Evolutionary conservation across 2,797 vertebrate species (phyloP), one percentile per base, ranked within the genome.

Genomic region (Pempheris klunzingeri): DNA sequence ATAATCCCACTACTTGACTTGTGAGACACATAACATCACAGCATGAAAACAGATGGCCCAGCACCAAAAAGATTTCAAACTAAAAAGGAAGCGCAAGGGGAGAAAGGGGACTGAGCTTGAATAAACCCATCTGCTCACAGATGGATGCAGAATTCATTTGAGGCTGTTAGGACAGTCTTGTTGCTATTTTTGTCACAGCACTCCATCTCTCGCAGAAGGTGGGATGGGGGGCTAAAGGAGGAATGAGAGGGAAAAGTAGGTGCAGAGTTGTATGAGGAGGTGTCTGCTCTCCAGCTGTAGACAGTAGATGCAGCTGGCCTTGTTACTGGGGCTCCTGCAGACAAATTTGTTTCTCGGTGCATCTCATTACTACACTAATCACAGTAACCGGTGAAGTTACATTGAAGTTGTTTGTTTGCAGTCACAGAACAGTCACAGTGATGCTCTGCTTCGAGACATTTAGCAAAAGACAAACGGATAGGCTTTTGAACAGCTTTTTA

Each of bases 61-160:
- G 69, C 77, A 64, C 76, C 84, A 71, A 74, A 88, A 84, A 77
- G 72, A 91, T 84, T 83, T 88, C 66, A 57, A 82, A 83, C 68
- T 70, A 69, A 65, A 89, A 88, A 87, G 70, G 74, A 81, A 85
- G 64, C 58, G 67, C 17, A 66, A 73, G 10, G n/a, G 22, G 34
- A 46, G 63, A 14, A 12, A 18, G 44, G 32, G 28, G 55, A 41
- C 39, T 0, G 15, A 61, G 76, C 84, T 85, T 71, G 75, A 87
- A 88, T 82, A 68, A 87, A 87, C 80, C 92, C 90, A 89, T 91
- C 90, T 90, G 89, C 67, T 84, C 80, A 59, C 87, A 85, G 84
- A 91, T 83, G 75, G 86, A 86, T 82, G 78, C 77, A 67, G 87
- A 85, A 86, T 86, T 86, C 82, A 80, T 87, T 71, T 44, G 70